Evolutionary conservation across 2,888 invertebrate genomes (phyloP), one percentile per base, ranked within the genome.

Genomic region (Siphlonurus alternatus): DNA sequence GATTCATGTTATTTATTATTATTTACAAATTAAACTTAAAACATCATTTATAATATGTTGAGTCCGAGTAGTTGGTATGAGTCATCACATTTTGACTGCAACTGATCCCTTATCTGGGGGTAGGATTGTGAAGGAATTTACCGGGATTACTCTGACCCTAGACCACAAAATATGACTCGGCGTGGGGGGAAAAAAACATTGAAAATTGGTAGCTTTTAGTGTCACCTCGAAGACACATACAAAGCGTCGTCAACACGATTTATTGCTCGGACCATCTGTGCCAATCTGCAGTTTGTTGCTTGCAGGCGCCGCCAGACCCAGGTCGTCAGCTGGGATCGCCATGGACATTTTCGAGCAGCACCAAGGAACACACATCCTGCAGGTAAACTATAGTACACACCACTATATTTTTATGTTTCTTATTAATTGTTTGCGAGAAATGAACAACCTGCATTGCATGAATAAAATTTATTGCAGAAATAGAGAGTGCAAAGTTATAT

Each of bases 351-450:
- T 95, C 76, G 96, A 96, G 77, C 91, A 93, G 75, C 94, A 95
- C 76, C 95, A 96, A 79, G 96, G 96, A 75, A 96, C 95, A 69
- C 96, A 97, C 78, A 95, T 97, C 76, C 82, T 96, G 70, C 96
- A 96, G 89, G 95, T 95, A 79, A 76, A 67, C 66, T 23, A 53
- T 18, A 15, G 15, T 38, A 38, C 38, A 38, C 15, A 38, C 15
- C 15, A 10, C 15, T 38, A 10, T 10, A 38, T 38, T 10, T 38
- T 38, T 38, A 38, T 38, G 15, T 59, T 19, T 19, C 25, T 5
- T 61, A 23, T 20, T 59, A 51, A 66, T 51, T 54, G 53, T 64
- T 5, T 56, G 10, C 2, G 22, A 56, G 20, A 22, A 1, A 56
- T 56, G 1, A 22, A n/a, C n/a, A n/a, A n/a, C n/a, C n/a, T n/a